Conservation (phyloP, 30 jellyfish, hydroid and myxozoan genomes). For the Aurelia coerulea region DNA sequence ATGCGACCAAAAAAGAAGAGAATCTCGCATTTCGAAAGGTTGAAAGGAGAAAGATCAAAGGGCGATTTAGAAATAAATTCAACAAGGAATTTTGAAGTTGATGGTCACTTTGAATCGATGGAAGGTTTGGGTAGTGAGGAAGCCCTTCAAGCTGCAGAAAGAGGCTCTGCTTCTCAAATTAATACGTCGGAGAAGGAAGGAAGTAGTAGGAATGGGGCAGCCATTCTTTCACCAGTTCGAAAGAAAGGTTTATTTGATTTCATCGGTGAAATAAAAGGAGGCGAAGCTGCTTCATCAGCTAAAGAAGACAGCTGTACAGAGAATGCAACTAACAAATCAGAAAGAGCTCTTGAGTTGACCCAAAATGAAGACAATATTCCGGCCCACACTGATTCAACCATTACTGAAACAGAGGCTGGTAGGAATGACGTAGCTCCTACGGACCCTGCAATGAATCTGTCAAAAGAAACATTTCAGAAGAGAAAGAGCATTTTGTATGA, state of each 20-base stretch:
- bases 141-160: not conserved
- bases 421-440: not conserved
- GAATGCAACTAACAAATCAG: not conserved
- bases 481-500: constrained; percentile 16
- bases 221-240: not conserved
- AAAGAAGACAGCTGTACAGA: not conserved
- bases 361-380: not conserved
- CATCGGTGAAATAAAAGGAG: constrained; percentile 17
- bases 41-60: not conserved
- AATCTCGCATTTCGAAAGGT: not conserved
- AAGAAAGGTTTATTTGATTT: constrained; percentile 31
- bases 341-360: not conserved
- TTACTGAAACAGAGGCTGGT: not conserved
- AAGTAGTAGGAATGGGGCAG: not conserved
- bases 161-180: not conserved
- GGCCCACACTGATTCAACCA: not conserved
- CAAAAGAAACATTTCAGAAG: constrained; percentile 34
- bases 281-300: not conserved
- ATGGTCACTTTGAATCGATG: not conserved
- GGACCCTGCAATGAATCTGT: constrained; percentile 14
- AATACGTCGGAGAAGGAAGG: not conserved
- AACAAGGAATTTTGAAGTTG: not conserved
- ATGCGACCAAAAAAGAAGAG: not conserved
- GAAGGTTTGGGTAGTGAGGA: not conserved
- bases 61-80: not conserved